Base-by-base conservation (phyloP, 2,113 vertebrate genomes). In the Sceloporus undulatus region DNA sequence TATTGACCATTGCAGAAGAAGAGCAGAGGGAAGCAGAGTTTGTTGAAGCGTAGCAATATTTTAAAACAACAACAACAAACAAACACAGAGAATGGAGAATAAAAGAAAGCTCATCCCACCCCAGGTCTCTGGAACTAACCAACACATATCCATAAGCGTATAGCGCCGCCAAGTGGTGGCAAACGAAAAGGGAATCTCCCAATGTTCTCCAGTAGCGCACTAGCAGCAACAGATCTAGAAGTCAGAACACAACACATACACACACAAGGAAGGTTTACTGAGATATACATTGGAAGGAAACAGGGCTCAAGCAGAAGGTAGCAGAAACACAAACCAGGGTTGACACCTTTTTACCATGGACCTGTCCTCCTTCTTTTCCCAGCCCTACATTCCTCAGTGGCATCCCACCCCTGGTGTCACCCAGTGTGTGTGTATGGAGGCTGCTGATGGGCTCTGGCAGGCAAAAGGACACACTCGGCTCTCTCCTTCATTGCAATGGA, bases 111-210 rank as follows among this genome's bases (percentile, higher is more conserved):
- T 16, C 23, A 2, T 18, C 4, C 84, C 38, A 14, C 34, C 54
- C 84, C 25, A 34, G 66, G 18, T 14, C 13, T 19, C 23, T 18
- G 8, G 25, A 74, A 89, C 97, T 93, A 94, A 98, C 98, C 98
- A 98, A 93, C 76, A 98, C 97, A 54, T 96, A 97, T 93, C 96
- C 97, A 34, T 98, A 98, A 70, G 97, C 96, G 42, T 98, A 98
- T 74, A 98, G 96, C 85, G 97, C 97, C 91, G 97, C 96, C 95
- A 97, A 94, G 96, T 98, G 97, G 96, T 98, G 97, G 89, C 97
- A 97, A 7, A 97, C 95, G 13, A 97, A 97, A 93, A 98, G 97
- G 40, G 94, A 88, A 93, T 98, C 97, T 27, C 97, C 97, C 96
- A 97, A 96, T 0, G 96, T 97, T 84, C 93, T 98, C 98, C 98